Conservation (phyloP, 2,113 vertebrate genomes). For the Psophia crepitans region DNA sequence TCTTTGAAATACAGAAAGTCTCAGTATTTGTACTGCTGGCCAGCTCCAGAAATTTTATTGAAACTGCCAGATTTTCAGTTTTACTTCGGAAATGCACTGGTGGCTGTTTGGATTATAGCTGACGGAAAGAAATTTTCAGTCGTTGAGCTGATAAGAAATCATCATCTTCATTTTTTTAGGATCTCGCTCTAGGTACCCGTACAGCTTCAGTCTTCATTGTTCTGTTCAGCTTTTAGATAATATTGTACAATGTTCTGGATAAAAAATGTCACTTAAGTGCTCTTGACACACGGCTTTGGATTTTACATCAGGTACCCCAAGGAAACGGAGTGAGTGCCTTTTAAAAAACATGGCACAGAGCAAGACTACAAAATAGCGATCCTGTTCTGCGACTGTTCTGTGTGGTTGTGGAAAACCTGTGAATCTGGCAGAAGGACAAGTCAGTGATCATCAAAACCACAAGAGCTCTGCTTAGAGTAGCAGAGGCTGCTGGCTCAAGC, state of each 20-base stretch:
- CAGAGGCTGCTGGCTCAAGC: background rate
- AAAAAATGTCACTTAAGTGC: background rate
- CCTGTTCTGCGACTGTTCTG: background rate
- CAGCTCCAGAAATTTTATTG: background rate
- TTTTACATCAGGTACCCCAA: background rate
- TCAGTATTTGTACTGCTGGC: background rate
- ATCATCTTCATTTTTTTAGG: background rate
- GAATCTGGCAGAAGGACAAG: background rate
- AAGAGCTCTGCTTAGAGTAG: background rate
- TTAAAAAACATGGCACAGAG: background rate
- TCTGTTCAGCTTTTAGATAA: background rate
- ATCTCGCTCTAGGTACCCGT: background rate
- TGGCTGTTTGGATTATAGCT: background rate
- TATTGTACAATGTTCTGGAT: background rate
- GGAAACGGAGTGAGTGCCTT: background rate
- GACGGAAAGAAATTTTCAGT: background rate
- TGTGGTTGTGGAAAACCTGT: background rate
- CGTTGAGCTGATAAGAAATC: background rate
- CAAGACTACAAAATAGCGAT: background rate
- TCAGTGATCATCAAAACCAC: background rate
- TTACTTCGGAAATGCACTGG: background rate
- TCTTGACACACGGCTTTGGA: background rate
- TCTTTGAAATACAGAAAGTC: background rate
- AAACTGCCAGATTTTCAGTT: background rate
- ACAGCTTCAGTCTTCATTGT: background rate